Evolutionary conservation across 1,140 invertebrate species (phyloP).

Genomic region (Spodoptera litura): DNA sequence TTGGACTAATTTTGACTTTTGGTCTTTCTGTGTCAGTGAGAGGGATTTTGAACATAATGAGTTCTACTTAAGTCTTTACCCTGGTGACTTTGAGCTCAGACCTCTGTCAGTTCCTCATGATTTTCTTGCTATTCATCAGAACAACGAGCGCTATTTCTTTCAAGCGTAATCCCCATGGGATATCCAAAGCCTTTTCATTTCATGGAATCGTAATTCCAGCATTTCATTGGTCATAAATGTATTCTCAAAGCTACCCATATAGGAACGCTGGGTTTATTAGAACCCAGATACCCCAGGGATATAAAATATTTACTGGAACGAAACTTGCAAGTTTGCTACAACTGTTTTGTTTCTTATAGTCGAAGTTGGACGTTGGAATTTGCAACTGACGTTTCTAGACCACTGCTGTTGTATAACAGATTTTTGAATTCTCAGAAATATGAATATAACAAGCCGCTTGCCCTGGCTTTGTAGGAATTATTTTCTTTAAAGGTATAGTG

Average conservation of each 20-base stretch:
- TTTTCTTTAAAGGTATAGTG: no score
- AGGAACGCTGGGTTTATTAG: conserved; percentile 13
- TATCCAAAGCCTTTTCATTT: conserved; percentile 22
- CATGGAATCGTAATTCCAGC: background rate
- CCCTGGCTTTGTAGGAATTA: no score
- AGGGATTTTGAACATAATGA: no score
- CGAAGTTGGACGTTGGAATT: background rate
- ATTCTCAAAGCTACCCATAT: background rate
- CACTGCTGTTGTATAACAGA: background rate
- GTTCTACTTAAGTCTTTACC: no score
- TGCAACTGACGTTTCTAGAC: background rate
- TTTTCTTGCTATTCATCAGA: background rate
- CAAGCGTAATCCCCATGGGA: background rate
- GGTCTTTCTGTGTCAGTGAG: no score
- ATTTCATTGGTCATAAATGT: conserved; percentile 1
- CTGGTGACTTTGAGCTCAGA: no score
- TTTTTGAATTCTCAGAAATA: background rate
- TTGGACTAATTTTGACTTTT: no score
- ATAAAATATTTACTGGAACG: conserved; percentile 12
- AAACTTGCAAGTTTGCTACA: conserved; percentile 2
- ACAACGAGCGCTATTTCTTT: background rate
- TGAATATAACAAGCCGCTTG: no score
- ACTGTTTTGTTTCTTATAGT: background rate
- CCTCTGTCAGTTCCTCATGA: no score
- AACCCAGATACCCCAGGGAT: conserved; percentile 18